Conservation (phyloP, 2,113 vertebrate species). For the Dryoscopus gambensis region DNA sequence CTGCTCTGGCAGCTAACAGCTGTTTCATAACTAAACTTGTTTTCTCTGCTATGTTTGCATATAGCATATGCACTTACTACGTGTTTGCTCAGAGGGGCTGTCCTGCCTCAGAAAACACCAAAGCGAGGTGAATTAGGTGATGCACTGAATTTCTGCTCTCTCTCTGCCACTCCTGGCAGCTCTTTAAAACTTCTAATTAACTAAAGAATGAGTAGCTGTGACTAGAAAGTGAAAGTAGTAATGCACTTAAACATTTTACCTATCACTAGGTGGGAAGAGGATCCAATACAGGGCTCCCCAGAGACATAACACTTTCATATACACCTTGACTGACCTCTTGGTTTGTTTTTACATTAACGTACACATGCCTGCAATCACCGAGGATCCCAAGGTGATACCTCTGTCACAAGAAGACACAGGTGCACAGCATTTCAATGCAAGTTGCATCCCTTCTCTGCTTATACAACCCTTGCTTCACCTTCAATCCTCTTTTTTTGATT, state of each 20-base stretch:
- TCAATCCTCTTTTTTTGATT: not conserved
- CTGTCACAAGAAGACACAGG: not conserved
- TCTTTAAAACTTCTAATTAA: not conserved
- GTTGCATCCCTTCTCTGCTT: not conserved
- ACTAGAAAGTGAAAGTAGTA: not conserved
- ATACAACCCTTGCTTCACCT: not conserved
- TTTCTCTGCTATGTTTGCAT: not conserved
- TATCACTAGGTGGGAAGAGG: not conserved
- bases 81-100: not conserved
- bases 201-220: not conserved
- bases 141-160: not conserved
- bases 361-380: not conserved
- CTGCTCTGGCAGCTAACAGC: not conserved
- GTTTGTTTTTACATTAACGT: not conserved
- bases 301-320: not conserved
- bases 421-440: not conserved
- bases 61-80: not conserved
- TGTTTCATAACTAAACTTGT: not conserved
- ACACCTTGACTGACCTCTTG: not conserved
- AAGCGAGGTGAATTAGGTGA: not conserved
- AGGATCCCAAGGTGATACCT: not conserved
- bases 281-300: not conserved
- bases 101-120: not conserved
- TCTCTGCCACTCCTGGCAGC: not conserved
- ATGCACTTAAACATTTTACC: not conserved